Evolutionary conservation across 2,113 vertebrate species (phyloP), one percentile per base, ranked within the genome.

Genomic region (Ctenodactylus gundi): DNA sequence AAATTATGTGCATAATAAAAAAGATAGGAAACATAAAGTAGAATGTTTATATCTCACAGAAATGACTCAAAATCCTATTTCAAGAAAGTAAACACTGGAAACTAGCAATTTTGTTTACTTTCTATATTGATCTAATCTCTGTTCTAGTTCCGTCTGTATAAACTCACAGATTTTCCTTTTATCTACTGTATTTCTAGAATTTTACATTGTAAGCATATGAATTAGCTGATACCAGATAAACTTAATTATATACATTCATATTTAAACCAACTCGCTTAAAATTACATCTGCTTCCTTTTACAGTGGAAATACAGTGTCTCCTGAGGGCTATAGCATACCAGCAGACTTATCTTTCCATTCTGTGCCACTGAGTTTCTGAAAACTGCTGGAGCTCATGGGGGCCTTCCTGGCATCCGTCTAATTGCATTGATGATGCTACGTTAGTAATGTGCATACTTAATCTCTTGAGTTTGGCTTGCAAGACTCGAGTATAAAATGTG

Each of bases 401-500:
- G 85, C n/a, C 91, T 46, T 93, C 92, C 82, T 95, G 95, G 95
- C 88, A 70, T 49, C 57, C 46, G 46, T 67, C 93, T 80, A 65
- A 58, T 46, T 72, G 70, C 55, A 88, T 91, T 67, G 97, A 95
- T 55, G n/a, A 96, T 95, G 94, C 90, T 67, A 34, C 80, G 87
- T 94, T 97, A 90, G 91, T 91, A 96, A 97, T 93, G 91, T 6
- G 31, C 60, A 76, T 80, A 95, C 67, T 96, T 97, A 96, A 97
- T 97, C 92, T 96, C 96, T 96, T 94, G 41, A 95, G 96, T 96
- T 96, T n/a, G 7, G 65, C 96, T 97, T 96, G 51, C 23, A 27
- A 76, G 95, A 97, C 60, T 96, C 78, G 82, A 94, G 94, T 78
- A 95, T 94, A 97, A 95, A 96, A 93, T 90, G 85, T 97, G 96